Evolutionary conservation across 2,888 invertebrate genomes (phyloP), one percentile per base, ranked within the genome.

Genomic region (Epsilonema sp.): DNA sequence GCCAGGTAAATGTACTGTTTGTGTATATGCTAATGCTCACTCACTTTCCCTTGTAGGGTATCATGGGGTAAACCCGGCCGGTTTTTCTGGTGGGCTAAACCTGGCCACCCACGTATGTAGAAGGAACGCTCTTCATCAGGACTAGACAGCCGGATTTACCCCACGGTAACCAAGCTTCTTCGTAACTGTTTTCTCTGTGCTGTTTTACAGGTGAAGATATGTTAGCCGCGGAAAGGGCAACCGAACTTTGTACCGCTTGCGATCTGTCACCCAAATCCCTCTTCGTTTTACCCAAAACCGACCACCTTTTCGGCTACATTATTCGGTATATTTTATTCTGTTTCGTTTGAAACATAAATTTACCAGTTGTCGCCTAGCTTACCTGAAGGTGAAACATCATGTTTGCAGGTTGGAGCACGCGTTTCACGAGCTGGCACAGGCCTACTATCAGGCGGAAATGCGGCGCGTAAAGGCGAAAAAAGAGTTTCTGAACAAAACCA

Each of bases 211-310:
- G 66, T 3, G 69, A 70, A 49, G 70, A 72, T 56, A 74, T 79
- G 60, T 68, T 83, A 39, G 84, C 87, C 0, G 80, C 83, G 0
- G 92, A 97, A 66, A 74, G 86, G 57, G 89, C 89, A 1, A 79
- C 84, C 37, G 80, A 83, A 1, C 72, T 99, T 2, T 89, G 90
- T 61, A 76, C 79, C 16, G 80, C 83, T 23, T 94, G 92, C 66
- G 86, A 87, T 58, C 76, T 97, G 51, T 80, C 82, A 53, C 79
- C 84, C 5, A 92, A 90, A 68, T 79, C 82, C 52, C 72, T 99
- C 25, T 94, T 87, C 67, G 82, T 92, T 43, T 73, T 92, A 42
- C 89, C 90, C 2, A 31, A 31, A 2, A 82, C 80, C 40, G 89
- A 92, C 65, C 84, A 69, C 53, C 74, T 90, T 42, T 69, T 74